Percentiles rank a stretch among this genome's conserved stretches.
Evolutionary conservation across 2,888 invertebrate genomes (phyloP).

Genomic region (Lydus trimaculatus): DNA sequence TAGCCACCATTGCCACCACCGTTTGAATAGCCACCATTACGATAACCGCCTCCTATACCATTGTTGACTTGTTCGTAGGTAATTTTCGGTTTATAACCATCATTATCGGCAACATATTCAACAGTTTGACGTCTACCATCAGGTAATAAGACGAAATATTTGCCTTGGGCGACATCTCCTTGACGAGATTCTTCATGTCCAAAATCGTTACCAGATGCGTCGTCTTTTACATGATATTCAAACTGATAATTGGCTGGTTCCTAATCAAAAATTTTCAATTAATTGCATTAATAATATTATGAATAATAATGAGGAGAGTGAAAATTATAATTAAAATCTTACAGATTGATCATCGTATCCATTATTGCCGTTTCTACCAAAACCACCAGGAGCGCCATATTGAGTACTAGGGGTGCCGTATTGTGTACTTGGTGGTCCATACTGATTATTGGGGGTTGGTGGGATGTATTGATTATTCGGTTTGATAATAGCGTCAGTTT

Average conservation of each 20-base stretch:
- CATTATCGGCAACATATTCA: conserved; percentile 70
- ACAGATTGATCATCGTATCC: conserved; percentile 55
- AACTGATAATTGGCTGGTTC: conserved; percentile 69
- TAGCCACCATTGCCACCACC: conserved; percentile 55
- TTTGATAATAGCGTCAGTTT: conserved; percentile 35
- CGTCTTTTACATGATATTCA: conserved; percentile 71
- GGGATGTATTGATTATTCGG: conserved; percentile 49
- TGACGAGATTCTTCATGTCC: conserved; percentile 71
- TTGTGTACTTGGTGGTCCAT: conserved; percentile 40
- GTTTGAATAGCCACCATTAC: conserved; percentile 37
- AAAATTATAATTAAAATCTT: conserved; percentile 33
- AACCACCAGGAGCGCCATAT: conserved; percentile 37
- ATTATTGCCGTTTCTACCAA: conserved; percentile 28
- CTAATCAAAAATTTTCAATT: conserved; percentile 35
- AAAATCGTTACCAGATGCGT: conserved; percentile 72
- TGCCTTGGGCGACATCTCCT: conserved; percentile 73
- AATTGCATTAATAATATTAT: not conserved
- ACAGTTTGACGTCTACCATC: conserved; percentile 73
- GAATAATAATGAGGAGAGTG: not conserved
- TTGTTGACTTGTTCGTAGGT: conserved; percentile 64
- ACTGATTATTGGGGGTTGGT: conserved; percentile 36
- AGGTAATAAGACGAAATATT: conserved; percentile 72
- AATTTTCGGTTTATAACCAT: conserved; percentile 71
- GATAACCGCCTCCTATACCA: conserved; percentile 46
- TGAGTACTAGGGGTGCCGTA: conserved; percentile 41